Conservation (phyloP, 2,888 invertebrate genomes). For the Epinotia ramella region DNA sequence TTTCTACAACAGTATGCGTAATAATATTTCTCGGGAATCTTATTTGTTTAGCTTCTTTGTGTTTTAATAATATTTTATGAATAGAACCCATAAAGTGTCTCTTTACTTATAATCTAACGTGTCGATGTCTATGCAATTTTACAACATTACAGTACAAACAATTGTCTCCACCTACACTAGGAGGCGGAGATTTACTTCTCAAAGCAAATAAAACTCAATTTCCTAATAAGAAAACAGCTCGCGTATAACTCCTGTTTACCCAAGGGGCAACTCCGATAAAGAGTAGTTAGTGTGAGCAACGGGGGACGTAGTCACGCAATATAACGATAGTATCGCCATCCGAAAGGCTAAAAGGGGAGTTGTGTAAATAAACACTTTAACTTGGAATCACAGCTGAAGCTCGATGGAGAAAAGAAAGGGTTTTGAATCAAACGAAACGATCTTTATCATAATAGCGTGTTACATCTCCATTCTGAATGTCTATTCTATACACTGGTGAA, state of each 20-base stretch:
- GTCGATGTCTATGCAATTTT: too few species aligned
- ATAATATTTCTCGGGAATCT: neutral
- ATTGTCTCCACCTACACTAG: neutral
- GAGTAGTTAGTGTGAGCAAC: constrained; percentile 28
- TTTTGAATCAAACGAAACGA: neutral
- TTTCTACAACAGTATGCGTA: neutral
- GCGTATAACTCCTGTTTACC: constrained; percentile 30
- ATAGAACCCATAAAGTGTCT: neutral
- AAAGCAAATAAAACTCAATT: constrained; percentile 4
- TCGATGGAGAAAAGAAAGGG: neutral
- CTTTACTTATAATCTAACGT: neutral
- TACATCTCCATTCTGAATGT: too few species aligned
- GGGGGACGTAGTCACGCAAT: constrained; percentile 34
- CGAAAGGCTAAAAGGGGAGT: neutral
- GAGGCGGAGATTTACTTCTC: neutral
- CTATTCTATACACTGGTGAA: too few species aligned
- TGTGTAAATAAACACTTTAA: neutral
- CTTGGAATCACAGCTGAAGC: neutral
- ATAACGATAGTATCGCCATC: constrained; percentile 21
- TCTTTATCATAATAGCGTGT: too few species aligned
- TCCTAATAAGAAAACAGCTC: constrained; percentile 13
- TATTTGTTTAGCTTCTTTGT: neutral
- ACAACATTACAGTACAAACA: too few species aligned
- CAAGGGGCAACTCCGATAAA: constrained; percentile 31
- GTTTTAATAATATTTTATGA: neutral